Conservation (phyloP, 2,888 invertebrate genomes). For the Protodeltote pygarga region DNA sequence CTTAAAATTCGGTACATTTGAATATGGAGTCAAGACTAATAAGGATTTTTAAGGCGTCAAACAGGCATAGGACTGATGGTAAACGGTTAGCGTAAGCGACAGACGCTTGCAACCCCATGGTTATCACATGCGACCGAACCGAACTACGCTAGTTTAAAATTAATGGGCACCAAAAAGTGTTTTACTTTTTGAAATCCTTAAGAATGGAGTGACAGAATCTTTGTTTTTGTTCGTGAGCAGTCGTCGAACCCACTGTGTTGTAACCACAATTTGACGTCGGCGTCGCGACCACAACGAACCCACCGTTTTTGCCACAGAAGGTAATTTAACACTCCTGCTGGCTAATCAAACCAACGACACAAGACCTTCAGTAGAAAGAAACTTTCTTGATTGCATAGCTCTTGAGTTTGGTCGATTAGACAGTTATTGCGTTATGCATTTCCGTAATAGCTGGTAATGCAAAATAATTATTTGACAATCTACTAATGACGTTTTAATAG, state of each 20-base stretch:
- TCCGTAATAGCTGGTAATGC: conserved; percentile 41
- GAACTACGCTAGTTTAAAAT: too few species aligned
- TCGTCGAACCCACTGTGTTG: conserved; percentile 65
- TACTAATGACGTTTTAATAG: conserved; percentile 24
- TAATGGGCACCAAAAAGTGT: conserved; percentile 34
- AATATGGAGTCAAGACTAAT: too few species aligned
- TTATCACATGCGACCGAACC: too few species aligned
- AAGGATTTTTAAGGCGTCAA: too few species aligned
- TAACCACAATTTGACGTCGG: conserved; percentile 61
- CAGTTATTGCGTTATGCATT: conserved; percentile 33
- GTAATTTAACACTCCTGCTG: conserved; percentile 64
- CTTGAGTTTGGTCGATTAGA: conserved; percentile 6
- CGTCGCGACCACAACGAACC: too few species aligned
- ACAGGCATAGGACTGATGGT: too few species aligned
- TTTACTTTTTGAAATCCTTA: conserved; percentile 26
- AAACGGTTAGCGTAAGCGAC: too few species aligned
- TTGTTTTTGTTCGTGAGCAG: conserved; percentile 57
- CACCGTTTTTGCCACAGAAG: conserved; percentile 63
- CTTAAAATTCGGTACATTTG: too few species aligned
- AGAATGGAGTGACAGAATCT: conserved; percentile 47
- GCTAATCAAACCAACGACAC: conserved; percentile 54
- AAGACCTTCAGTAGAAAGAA: conserved; percentile 19
- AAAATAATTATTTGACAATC: conserved; percentile 37
- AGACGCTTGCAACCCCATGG: too few species aligned
- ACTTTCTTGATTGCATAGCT: not conserved